Percentiles rank a stretch among this genome's conserved stretches.
Evolutionary conservation across 1,140 invertebrate genomes (phyloP).

Genomic region (Nephotettix cincticeps): DNA sequence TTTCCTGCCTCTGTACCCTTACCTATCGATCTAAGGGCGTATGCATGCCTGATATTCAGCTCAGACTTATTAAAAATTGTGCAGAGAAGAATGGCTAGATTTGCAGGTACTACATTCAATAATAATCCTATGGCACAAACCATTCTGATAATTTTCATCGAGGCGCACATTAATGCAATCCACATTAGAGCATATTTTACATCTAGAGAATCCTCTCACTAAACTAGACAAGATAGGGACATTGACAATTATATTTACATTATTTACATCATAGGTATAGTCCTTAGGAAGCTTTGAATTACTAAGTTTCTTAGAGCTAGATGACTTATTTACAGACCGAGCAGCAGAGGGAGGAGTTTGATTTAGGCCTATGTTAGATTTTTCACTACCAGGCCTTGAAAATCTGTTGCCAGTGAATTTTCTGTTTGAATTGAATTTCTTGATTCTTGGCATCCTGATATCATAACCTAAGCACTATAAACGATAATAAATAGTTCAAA

Average conservation of each 20-base stretch:
- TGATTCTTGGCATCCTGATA: not conserved
- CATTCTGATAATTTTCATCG: not conserved
- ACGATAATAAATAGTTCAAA: too few relatives aligned
- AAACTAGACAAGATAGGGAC: not conserved
- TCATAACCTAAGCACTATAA: not conserved
- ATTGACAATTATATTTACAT: conserved; percentile 4
- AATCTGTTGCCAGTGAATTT: not conserved
- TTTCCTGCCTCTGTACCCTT: conserved; percentile 25
- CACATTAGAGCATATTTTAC: not conserved
- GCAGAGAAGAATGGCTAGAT: not conserved
- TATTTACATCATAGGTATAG: not conserved
- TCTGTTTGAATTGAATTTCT: not conserved
- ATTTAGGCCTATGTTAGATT: not conserved
- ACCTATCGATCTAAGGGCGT: conserved; percentile 27
- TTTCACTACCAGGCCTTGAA: not conserved
- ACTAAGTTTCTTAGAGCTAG: not conserved
- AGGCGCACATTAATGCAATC: not conserved
- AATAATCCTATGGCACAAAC: not conserved
- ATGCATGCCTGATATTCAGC: conserved; percentile 10
- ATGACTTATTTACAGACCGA: not conserved
- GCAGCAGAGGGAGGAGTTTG: not conserved
- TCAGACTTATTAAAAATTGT: not conserved
- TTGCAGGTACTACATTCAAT: not conserved
- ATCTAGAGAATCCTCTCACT: not conserved
- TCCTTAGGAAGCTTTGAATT: not conserved